Conservation (phyloP, 2,113 vertebrate genomes). For the Cheirogaleus medius region DNA sequence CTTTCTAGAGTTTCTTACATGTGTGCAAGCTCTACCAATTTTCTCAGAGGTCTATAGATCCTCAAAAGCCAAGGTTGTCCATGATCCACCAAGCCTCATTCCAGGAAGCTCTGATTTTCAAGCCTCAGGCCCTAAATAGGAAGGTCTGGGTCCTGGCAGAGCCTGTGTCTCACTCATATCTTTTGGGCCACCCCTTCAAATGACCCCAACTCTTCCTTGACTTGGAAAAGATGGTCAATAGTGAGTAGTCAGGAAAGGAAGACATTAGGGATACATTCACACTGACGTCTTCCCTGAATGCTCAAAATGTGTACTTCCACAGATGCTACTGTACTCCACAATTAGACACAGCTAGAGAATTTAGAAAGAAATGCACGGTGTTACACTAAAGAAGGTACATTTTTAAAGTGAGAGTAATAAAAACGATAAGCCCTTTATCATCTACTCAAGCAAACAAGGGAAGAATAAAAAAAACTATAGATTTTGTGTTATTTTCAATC, state of each 20-base stretch:
- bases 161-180: background rate
- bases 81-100: background rate
- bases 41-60: background rate
- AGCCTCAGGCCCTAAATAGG: background rate
- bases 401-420: background rate
- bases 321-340: background rate
- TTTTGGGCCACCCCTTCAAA: background rate
- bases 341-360: background rate
- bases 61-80: background rate
- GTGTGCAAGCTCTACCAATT: background rate
- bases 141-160: background rate
- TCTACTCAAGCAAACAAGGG: background rate
- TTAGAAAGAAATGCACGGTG: background rate
- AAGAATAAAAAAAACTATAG: background rate
- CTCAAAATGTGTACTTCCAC: too few relatives aligned
- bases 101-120: background rate
- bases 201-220: background rate
- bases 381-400: background rate
- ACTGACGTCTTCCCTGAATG: background rate
- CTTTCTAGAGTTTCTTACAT: background rate
- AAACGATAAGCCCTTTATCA: background rate
- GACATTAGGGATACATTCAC: background rate
- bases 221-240: background rate
- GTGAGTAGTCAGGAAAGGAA: background rate
- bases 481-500: background rate